Percentiles rank a stretch among this genome's conserved stretches.
These are phyloP conservation scores for Scortum barcoo DNA, from an alignment of 2,113 vertebrate genomes.

Conservation along the genomic window DNA sequence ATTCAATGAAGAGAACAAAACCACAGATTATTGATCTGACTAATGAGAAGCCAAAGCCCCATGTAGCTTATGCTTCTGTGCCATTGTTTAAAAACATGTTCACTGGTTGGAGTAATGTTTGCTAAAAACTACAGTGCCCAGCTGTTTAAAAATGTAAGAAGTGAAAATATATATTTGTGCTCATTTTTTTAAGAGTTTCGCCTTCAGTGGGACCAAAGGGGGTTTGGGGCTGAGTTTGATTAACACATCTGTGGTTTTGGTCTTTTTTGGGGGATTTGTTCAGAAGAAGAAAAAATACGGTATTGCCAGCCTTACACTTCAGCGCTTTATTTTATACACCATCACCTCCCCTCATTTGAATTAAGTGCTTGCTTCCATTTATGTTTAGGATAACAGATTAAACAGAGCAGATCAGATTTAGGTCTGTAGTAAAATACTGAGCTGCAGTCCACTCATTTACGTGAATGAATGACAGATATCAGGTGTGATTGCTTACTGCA, in stretches of 20 bases:
- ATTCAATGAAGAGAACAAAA: background rate
- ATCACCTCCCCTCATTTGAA: background rate
- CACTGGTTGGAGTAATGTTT: slow-evolving; percentile 9
- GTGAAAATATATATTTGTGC: background rate
- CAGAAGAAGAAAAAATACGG: background rate
- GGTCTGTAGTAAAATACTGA: background rate
- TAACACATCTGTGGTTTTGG: background rate
- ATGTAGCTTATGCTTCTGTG: slow-evolving; percentile 3
- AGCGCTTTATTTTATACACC: background rate
- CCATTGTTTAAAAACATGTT: background rate
- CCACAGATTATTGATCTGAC: background rate
- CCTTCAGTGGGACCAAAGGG: background rate
- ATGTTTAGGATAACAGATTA: background rate
- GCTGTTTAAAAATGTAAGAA: background rate
- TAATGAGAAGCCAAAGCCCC: slow-evolving; percentile 2
- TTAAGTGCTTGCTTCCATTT: too few relatives aligned
- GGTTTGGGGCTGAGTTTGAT: too few relatives aligned
- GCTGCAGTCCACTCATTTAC: slow-evolving; percentile 1
- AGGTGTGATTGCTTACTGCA: background rate
- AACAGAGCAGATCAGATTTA: slow-evolving; percentile 17
- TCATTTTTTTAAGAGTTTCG: background rate
- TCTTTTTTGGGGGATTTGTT: background rate
- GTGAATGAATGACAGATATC: slow-evolving; percentile 6
- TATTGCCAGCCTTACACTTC: background rate
- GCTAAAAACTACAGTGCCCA: slow-evolving; percentile 13